phyloP scores from a whole-genome alignment of 2,888 invertebrate species.

The Machimus rusticus region DNA sequence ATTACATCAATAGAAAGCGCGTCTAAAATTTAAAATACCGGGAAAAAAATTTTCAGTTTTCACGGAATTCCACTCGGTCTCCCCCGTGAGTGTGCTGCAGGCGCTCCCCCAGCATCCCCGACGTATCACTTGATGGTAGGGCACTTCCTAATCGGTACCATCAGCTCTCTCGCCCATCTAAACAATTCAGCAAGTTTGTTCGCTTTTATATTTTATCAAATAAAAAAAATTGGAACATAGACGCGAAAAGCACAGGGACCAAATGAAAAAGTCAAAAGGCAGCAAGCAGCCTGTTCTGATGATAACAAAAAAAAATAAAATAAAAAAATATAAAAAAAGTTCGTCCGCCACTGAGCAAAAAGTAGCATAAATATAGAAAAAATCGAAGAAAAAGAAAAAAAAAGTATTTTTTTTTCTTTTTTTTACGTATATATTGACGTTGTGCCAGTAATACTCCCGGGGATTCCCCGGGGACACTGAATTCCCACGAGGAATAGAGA shows the following conservation, averaged over 20 bases:
- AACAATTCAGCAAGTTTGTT: slow-evolving; percentile 17
- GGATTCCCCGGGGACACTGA: slow-evolving; percentile 60
- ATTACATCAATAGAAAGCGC: background rate
- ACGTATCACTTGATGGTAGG: background rate
- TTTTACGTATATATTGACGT: slow-evolving; percentile 47
- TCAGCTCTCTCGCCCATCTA: background rate
- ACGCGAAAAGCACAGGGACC: background rate
- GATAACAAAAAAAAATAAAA: too few relatives aligned
- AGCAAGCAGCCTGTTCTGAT: background rate
- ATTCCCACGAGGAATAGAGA: slow-evolving; percentile 62
- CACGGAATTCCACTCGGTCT: background rate
- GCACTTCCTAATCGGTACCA: slow-evolving; percentile 13
- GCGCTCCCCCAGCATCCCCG: background rate
- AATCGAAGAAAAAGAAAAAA: slow-evolving; percentile 33
- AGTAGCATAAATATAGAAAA: slow-evolving; percentile 27
- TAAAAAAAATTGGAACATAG: slow-evolving; percentile 13
- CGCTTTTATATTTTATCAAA: background rate
- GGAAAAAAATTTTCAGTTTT: background rate
- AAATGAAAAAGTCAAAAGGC: background rate
- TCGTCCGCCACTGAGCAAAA: slow-evolving; percentile 42
- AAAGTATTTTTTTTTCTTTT: background rate
- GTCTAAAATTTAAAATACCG: background rate
- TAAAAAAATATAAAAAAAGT: slow-evolving; percentile 1
- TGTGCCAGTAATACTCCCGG: slow-evolving; percentile 45
- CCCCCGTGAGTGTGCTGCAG: background rate